These are phyloP conservation scores for Danionella cerebrum DNA, from an alignment of 2,113 vertebrate genomes.

Conservation along the genomic window DNA sequence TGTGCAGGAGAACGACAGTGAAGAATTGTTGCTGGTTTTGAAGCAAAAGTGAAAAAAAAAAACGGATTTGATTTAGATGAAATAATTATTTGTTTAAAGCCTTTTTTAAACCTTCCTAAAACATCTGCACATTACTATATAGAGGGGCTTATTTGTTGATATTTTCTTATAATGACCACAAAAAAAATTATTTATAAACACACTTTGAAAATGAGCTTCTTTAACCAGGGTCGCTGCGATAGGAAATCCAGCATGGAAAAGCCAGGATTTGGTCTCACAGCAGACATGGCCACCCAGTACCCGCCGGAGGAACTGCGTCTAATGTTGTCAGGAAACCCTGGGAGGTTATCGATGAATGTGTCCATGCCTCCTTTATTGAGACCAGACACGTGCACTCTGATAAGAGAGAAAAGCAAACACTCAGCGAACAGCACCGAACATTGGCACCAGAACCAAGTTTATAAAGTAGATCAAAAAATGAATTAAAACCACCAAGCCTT, in stretches of 20 bases:
- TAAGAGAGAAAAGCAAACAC: background rate
- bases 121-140: no score
- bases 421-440: background rate
- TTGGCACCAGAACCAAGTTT: no score
- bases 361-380: conserved; percentile 94
- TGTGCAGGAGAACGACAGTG: no score
- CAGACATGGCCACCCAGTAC: conserved; percentile 89
- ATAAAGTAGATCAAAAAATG: no score
- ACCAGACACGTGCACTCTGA: conserved; percentile 89
- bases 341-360: conserved; percentile 90
- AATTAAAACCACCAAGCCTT: no score
- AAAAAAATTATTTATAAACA: background rate
- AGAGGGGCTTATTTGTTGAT: background rate
- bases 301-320: conserved; percentile 85
- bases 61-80: no score
- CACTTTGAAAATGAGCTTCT: conserved; percentile 92
- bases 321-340: conserved; percentile 93
- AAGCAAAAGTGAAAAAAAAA: no score
- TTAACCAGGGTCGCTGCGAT: conserved; percentile 86
- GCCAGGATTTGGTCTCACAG: conserved; percentile 77
- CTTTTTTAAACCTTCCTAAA: no score
- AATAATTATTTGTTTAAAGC: no score
- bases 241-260: conserved; percentile 96
- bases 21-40: no score
- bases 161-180: background rate